A percentile compares a stretch with the other conserved stretches of the same genome.
Evolutionary conservation across 2,888 invertebrate species (phyloP).

Genomic region (Cheilosia grossa): DNA sequence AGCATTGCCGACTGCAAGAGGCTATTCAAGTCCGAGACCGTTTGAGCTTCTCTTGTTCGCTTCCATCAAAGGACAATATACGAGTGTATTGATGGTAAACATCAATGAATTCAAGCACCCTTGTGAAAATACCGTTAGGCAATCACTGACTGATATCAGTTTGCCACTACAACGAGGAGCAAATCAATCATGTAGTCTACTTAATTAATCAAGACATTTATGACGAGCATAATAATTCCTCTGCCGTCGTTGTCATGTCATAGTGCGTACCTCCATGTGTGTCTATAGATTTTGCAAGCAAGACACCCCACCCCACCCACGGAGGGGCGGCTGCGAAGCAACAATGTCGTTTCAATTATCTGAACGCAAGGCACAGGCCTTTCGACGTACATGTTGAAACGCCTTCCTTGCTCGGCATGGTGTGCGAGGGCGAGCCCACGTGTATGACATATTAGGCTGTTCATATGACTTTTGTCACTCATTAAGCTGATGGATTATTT

Average conservation of each 20-base stretch:
- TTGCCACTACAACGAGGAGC: constrained; percentile 43
- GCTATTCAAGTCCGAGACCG: not conserved
- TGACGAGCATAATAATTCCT: constrained; percentile 70
- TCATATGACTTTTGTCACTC: constrained; percentile 59
- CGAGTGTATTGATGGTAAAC: constrained; percentile 8
- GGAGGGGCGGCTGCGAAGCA: constrained; percentile 24
- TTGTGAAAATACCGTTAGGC: constrained; percentile 23
- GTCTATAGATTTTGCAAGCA: constrained; percentile 2
- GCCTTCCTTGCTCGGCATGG: constrained; percentile 18
- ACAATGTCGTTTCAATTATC: constrained; percentile 72
- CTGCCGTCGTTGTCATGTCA: constrained; percentile 42
- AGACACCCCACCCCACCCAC: not conserved
- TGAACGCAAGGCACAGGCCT: constrained; percentile 51
- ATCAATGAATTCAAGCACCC: constrained; percentile 8
- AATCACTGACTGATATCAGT: constrained; percentile 59
- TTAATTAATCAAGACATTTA: constrained; percentile 74
- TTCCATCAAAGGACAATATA: not conserved
- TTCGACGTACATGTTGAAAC: constrained; percentile 38
- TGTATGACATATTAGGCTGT: constrained; percentile 39
- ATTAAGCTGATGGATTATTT: constrained; percentile 72
- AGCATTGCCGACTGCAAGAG: not conserved
- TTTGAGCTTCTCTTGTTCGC: constrained; percentile 8
- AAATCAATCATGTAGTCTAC: constrained; percentile 69
- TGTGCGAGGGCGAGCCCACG: not conserved
- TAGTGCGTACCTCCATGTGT: not conserved